Evolutionary conservation across 2,888 invertebrate genomes (phyloP).

Genomic region (Cynaeus angustus): DNA sequence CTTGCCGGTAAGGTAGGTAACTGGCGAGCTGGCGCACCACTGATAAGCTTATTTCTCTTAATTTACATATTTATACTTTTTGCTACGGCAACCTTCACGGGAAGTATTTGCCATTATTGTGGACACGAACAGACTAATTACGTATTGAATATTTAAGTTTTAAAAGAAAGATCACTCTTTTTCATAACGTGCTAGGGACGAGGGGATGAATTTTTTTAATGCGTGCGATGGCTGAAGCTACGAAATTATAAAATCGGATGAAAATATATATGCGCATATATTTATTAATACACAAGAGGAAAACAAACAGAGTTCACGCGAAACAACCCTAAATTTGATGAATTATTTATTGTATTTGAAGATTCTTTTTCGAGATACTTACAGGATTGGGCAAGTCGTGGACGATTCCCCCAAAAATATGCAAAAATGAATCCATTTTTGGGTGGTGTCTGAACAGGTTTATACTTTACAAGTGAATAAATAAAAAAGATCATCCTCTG

Average conservation of each 20-base stretch:
- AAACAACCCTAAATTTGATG: constrained; percentile 33
- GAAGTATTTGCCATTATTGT: constrained; percentile 57
- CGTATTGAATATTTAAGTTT: constrained; percentile 42
- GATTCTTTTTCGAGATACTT: too few species aligned
- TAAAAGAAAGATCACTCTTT: constrained; percentile 46
- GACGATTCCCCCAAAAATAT: too few species aligned
- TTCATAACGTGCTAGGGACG: constrained; percentile 20
- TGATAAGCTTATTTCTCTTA: constrained; percentile 67
- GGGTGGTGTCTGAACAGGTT: too few species aligned
- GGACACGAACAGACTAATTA: constrained; percentile 52
- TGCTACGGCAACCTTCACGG: constrained; percentile 55
- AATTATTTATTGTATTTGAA: constrained; percentile 14
- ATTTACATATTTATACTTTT: constrained; percentile 66
- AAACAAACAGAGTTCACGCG: constrained; percentile 34
- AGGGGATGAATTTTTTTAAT: constrained; percentile 26
- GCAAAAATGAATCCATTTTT: too few species aligned
- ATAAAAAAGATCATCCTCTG: too few species aligned
- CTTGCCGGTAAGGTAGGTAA: constrained; percentile 67
- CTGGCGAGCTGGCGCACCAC: constrained; percentile 66
- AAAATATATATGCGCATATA: constrained; percentile 29
- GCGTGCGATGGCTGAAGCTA: constrained; percentile 23
- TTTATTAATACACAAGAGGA: constrained; percentile 16
- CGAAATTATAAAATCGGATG: constrained; percentile 30
- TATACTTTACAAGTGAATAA: too few species aligned
- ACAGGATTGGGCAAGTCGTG: too few species aligned